These are phyloP conservation scores for Heliconius congener DNA, from an alignment of 1,140 invertebrate genomes.

Conservation along the genomic window DNA sequence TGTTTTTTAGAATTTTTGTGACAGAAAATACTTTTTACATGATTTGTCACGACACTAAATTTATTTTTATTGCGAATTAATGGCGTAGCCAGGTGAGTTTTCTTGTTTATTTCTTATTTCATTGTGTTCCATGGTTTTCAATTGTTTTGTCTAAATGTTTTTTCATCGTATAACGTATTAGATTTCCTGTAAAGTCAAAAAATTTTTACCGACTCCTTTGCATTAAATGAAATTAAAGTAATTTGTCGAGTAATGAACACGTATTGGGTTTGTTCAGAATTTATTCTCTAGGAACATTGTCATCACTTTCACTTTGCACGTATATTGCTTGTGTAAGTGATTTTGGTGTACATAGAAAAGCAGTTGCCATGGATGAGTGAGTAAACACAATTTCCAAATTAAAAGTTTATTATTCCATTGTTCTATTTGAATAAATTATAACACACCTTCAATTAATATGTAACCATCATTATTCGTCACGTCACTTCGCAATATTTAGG, in stretches of 20 bases:
- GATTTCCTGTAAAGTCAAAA: conserved; percentile 75
- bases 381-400: conserved; percentile 60
- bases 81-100: conserved; percentile 81
- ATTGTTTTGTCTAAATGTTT: conserved; percentile 78
- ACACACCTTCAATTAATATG: conserved; percentile 62
- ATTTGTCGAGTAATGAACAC: conserved; percentile 79
- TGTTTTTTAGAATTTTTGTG: conserved; percentile 1
- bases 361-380: conserved; percentile 78
- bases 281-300: conserved; percentile 79
- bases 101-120: conserved; percentile 80
- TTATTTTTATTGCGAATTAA: conserved; percentile 82
- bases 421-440: conserved; percentile 68
- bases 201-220: conserved; percentile 72
- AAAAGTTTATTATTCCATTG: conserved; percentile 58
- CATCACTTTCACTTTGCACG: conserved; percentile 80
- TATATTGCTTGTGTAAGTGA: conserved; percentile 68
- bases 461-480: conserved; percentile 52
- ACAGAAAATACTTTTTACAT: conserved; percentile 26
- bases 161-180: conserved; percentile 73
- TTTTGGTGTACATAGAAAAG: conserved; percentile 64
- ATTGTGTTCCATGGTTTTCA: conserved; percentile 76
- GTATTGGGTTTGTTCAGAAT: conserved; percentile 80
- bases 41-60: conserved; percentile 48
- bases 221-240: conserved; percentile 69
- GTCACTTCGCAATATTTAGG: conserved; percentile 38